phyloP scores from a whole-genome alignment of 2,113 vertebrate species.

The Nycticorax nycticorax region DNA sequence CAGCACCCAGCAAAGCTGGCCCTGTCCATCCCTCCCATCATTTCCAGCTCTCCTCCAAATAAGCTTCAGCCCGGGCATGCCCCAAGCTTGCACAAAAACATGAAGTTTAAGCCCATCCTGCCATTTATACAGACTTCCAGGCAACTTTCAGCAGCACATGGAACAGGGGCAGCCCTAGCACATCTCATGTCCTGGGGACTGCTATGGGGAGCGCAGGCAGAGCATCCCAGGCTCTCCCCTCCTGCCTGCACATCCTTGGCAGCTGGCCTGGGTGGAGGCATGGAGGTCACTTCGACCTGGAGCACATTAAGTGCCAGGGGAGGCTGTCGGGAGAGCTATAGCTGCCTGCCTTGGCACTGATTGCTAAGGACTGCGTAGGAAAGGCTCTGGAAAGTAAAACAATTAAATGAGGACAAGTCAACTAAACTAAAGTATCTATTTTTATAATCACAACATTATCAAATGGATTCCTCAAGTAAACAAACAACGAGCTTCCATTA shows the following conservation, averaged over 20 bases:
- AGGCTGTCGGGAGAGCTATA: neutral
- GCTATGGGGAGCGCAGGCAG: neutral
- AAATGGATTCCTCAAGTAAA: neutral
- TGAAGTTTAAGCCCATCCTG: neutral
- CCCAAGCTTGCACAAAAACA: neutral
- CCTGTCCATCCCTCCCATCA: neutral
- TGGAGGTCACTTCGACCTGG: fast-evolving
- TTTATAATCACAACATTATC: neutral
- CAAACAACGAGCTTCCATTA: neutral
- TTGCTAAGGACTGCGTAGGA: neutral
- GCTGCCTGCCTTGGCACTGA: neutral
- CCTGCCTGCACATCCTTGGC: neutral
- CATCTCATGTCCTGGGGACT: fast-evolving
- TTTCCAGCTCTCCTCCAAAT: neutral
- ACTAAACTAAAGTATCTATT: neutral
- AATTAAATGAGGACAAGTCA: neutral
- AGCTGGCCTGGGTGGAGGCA: neutral
- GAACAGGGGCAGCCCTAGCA: neutral
- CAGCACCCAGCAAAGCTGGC: neutral
- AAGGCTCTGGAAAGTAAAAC: neutral
- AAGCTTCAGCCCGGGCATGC: neutral
- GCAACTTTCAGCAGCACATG: fast-evolving
- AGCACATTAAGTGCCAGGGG: neutral
- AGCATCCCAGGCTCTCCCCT: neutral
- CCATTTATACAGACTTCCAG: neutral